Percentiles rank a stretch among this genome's conserved stretches.
These are phyloP conservation scores for Cerastis rubricosa DNA, from an alignment of 2,888 invertebrate genomes.

Conservation along the genomic window DNA sequence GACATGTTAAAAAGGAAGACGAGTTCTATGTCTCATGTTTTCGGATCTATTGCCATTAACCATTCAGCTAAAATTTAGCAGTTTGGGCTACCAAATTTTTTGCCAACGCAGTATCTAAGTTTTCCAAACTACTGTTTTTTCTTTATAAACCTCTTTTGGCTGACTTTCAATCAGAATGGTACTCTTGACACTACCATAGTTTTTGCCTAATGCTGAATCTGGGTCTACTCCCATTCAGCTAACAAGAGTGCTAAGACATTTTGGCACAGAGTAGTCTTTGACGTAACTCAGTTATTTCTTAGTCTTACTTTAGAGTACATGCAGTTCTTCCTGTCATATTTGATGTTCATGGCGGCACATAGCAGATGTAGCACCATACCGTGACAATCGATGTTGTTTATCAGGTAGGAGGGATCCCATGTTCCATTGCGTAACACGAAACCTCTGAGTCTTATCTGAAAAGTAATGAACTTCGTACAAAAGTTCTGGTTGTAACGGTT, in stretches of 20 bases:
- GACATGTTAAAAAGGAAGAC: too few relatives aligned
- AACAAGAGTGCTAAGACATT: background rate
- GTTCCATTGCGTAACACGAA: conserved; percentile 22
- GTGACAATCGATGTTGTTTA: conserved; percentile 43
- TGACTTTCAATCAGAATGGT: background rate
- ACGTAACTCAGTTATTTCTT: background rate
- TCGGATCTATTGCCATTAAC: too few relatives aligned
- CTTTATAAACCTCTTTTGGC: background rate
- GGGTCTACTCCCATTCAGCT: background rate
- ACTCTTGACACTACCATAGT: background rate
- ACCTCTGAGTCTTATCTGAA: conserved; percentile 35
- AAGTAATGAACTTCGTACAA: background rate
- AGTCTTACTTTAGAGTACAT: conserved; percentile 24
- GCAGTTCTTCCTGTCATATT: conserved; percentile 44
- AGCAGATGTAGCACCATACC: conserved; percentile 36
- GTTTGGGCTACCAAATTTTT: background rate
- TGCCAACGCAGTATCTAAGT: background rate
- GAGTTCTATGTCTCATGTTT: too few relatives aligned
- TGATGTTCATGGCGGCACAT: conserved; percentile 23
- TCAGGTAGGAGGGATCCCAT: conserved; percentile 24
- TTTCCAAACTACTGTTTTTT: background rate
- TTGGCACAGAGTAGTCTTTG: background rate
- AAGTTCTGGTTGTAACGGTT: too few relatives aligned
- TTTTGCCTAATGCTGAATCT: background rate
- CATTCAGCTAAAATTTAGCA: background rate